Conservation (phyloP, 2,888 invertebrate species). For the Dasysyrphus albostriatus region DNA sequence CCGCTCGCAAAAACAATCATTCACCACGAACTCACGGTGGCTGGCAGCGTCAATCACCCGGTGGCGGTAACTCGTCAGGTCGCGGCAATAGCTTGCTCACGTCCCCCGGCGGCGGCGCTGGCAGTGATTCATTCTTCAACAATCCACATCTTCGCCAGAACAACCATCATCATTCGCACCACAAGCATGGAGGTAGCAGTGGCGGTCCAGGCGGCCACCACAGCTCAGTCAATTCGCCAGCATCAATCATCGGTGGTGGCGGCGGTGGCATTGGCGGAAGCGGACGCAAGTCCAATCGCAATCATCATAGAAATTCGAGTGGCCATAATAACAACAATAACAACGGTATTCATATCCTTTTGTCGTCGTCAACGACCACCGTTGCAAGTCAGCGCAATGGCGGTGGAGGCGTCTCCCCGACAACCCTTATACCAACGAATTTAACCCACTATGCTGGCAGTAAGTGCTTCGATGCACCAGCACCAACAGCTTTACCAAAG, state of each 20-base stretch:
- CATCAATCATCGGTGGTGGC: slow-evolving; percentile 78
- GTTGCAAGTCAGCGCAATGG: slow-evolving; percentile 67
- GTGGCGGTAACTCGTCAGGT: slow-evolving; percentile 64
- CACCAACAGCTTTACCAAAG: slow-evolving; percentile 90
- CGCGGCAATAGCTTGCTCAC: slow-evolving; percentile 37
- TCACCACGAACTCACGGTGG: slow-evolving; percentile 76
- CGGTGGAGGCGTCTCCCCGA: slow-evolving; percentile 79
- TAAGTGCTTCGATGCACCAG: slow-evolving; percentile 93
- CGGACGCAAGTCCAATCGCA: slow-evolving; percentile 70
- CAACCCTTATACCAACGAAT: slow-evolving; percentile 82
- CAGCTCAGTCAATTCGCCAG: slow-evolving; percentile 79
- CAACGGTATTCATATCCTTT: slow-evolving; percentile 76
- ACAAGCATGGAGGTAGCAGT: slow-evolving; percentile 63
- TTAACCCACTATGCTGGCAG: slow-evolving; percentile 87
- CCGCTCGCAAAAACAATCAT: slow-evolving; percentile 79
- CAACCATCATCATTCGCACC: slow-evolving; percentile 55
- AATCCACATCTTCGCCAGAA: slow-evolving; percentile 66
- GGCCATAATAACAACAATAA: slow-evolving; percentile 78
- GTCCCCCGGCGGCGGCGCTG: slow-evolving; percentile 69
- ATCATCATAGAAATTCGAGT: slow-evolving; percentile 70
- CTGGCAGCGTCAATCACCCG: slow-evolving; percentile 78
- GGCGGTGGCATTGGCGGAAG: slow-evolving; percentile 69
- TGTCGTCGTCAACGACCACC: slow-evolving; percentile 60
- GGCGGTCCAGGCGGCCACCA: slow-evolving; percentile 74
- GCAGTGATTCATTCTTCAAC: slow-evolving; percentile 76